Conservation (phyloP, 2,797 vertebrate genomes). For the Falco novaeseelandiae region DNA sequence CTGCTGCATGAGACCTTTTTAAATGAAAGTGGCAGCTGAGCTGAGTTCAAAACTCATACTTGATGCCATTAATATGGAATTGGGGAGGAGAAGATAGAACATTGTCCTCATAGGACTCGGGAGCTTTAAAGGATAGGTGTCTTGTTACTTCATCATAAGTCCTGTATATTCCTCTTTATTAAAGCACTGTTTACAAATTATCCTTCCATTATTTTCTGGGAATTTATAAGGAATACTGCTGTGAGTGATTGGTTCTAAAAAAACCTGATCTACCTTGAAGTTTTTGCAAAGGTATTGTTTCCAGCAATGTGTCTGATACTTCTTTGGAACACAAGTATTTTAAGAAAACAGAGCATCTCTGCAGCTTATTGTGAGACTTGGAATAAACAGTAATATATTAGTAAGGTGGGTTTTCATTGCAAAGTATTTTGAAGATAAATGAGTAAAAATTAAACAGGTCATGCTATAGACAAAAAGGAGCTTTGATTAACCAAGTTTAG, state of each 20-base stretch:
- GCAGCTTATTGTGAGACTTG: not conserved
- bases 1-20: not conserved
- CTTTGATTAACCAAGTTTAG: not conserved
- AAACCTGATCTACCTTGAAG: not conserved
- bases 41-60: not conserved
- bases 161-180: slow-evolving; percentile 10
- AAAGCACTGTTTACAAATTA: slow-evolving; percentile 16
- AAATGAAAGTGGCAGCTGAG: slow-evolving; percentile 10
- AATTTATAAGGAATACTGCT: not conserved
- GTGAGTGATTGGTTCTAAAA: not conserved
- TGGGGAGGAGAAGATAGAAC: not conserved
- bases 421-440: not conserved
- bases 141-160: not conserved
- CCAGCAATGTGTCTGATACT: not conserved
- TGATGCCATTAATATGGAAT: slow-evolving; percentile 5
- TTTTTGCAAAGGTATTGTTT: not conserved
- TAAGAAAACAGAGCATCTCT: not conserved
- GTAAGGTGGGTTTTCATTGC: not conserved
- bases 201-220: not conserved
- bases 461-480: not conserved
- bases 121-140: not conserved
- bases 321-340: not conserved
- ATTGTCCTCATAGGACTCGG: not conserved
- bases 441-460: not conserved
- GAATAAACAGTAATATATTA: not conserved